Percentiles rank a stretch among this genome's conserved stretches.
These are phyloP conservation scores for Parthenolecanium corni DNA, from an alignment of 2,888 invertebrate genomes.

Conservation along the genomic window DNA sequence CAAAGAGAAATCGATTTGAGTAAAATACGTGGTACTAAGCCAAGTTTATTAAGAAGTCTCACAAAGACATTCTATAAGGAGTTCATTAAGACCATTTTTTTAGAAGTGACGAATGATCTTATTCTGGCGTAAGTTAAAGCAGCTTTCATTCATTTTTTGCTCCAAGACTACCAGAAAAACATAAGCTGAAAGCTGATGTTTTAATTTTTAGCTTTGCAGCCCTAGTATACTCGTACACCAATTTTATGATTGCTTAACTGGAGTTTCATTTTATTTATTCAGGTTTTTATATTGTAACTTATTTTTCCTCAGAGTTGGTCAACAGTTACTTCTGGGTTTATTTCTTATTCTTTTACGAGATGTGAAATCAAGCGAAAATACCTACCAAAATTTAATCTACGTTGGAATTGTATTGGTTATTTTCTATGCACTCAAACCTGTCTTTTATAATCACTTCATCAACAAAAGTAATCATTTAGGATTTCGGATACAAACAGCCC, in stretches of 20 bases:
- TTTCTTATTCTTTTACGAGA: slow-evolving; percentile 12
- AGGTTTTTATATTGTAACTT: too few relatives aligned
- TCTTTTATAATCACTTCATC: slow-evolving; percentile 24
- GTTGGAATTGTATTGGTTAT: slow-evolving; percentile 1
- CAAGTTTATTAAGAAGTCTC: slow-evolving; percentile 17
- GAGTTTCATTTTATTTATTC: too few relatives aligned
- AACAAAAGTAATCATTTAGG: slow-evolving; percentile 13
- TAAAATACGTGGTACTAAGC: not conserved
- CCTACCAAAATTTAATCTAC: not conserved
- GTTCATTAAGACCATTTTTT: not conserved
- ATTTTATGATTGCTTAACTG: too few relatives aligned
- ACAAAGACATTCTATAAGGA: slow-evolving; percentile 13
- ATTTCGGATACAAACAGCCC: slow-evolving; percentile 14
- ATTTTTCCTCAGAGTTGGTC: slow-evolving; percentile 3
- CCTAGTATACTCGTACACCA: too few relatives aligned
- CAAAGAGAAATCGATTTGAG: not conserved
- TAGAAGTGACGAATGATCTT: slow-evolving; percentile 18
- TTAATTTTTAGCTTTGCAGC: too few relatives aligned
- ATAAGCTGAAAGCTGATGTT: too few relatives aligned
- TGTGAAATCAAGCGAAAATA: not conserved
- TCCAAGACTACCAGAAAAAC: too few relatives aligned
- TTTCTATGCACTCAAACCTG: slow-evolving; percentile 8
- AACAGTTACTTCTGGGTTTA: slow-evolving; percentile 16
- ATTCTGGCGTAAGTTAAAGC: slow-evolving; percentile 20
- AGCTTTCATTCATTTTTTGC: too few relatives aligned